phyloP scores from a whole-genome alignment of 2,888 invertebrate genomes.

The Tachina grossa region DNA sequence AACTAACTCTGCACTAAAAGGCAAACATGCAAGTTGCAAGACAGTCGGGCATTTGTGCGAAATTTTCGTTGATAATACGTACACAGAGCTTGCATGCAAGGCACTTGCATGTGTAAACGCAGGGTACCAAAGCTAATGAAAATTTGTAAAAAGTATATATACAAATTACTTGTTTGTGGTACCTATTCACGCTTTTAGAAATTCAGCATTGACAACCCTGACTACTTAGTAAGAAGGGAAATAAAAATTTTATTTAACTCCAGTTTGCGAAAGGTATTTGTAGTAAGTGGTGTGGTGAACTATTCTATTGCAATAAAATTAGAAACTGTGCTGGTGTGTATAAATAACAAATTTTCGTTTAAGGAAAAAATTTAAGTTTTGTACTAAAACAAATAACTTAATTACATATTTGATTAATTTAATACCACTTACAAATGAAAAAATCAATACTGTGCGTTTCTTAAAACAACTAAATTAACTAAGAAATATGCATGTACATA shows the following conservation, averaged over 20 bases:
- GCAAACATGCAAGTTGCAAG: no score
- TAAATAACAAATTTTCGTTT: conserved; percentile 20
- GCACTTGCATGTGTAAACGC: no score
- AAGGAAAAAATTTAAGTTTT: conserved; percentile 28
- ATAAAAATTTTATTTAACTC: conserved; percentile 35
- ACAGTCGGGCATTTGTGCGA: no score
- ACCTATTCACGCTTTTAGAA: neutral
- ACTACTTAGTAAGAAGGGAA: conserved; percentile 31
- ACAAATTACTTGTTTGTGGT: neutral
- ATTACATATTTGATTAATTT: conserved; percentile 11
- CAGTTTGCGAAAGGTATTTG: conserved; percentile 54
- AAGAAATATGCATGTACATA: neutral
- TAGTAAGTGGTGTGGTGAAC: conserved; percentile 32
- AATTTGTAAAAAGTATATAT: no score
- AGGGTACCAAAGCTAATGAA: no score
- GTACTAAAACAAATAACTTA: conserved; percentile 8
- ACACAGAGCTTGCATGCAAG: no score
- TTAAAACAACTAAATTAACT: conserved; percentile 14
- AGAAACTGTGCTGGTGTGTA: neutral
- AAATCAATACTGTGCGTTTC: conserved; percentile 49
- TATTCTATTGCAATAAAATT: neutral
- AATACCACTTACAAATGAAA: neutral
- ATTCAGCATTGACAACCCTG: conserved; percentile 32
- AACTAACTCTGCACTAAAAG: no score
- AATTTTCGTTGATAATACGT: no score